Percentiles rank a stretch among this genome's conserved stretches.
phyloP scores from a whole-genome alignment of 2,888 invertebrate species.

The Leptopilina myrica region DNA sequence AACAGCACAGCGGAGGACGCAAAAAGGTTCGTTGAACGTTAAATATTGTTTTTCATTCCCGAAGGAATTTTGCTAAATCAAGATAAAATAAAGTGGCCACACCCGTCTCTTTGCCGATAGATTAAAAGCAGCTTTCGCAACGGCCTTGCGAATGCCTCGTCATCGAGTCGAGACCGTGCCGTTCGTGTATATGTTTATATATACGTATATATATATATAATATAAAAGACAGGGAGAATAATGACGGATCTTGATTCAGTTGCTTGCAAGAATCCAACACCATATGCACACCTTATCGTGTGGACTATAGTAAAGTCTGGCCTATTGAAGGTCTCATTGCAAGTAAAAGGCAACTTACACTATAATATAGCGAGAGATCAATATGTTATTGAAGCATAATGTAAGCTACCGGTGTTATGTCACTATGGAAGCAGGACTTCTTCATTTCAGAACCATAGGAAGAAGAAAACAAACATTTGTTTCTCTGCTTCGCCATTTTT shows the following conservation, averaged over 20 bases:
- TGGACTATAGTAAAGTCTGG: slow-evolving; percentile 25
- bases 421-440: slow-evolving; percentile 10
- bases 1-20: background rate
- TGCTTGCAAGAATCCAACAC: slow-evolving; percentile 37
- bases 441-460: background rate
- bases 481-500: too few species aligned
- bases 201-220: slow-evolving; percentile 15
- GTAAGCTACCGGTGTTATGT: slow-evolving; percentile 36
- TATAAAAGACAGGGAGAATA: slow-evolving; percentile 41
- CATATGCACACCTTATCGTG: slow-evolving; percentile 39
- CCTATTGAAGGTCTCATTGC: slow-evolving; percentile 24
- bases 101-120: slow-evolving; percentile 53
- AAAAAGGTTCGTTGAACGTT: slow-evolving; percentile 18
- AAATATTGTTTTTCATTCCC: slow-evolving; percentile 31
- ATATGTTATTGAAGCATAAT: slow-evolving; percentile 37
- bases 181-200: slow-evolving; percentile 12
- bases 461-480: too few species aligned
- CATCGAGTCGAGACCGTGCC: slow-evolving; percentile 46
- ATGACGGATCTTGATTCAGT: slow-evolving; percentile 44
- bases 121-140: slow-evolving; percentile 52
- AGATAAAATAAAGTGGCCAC: slow-evolving; percentile 53
- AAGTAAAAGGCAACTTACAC: slow-evolving; percentile 18
- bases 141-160: slow-evolving; percentile 58
- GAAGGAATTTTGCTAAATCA: slow-evolving; percentile 33
- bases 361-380: slow-evolving; percentile 12